Percentiles rank a stretch among this genome's conserved stretches.
Conservation (phyloP, 2,113 vertebrate genomes). For the Polypterus senegalus region DNA sequence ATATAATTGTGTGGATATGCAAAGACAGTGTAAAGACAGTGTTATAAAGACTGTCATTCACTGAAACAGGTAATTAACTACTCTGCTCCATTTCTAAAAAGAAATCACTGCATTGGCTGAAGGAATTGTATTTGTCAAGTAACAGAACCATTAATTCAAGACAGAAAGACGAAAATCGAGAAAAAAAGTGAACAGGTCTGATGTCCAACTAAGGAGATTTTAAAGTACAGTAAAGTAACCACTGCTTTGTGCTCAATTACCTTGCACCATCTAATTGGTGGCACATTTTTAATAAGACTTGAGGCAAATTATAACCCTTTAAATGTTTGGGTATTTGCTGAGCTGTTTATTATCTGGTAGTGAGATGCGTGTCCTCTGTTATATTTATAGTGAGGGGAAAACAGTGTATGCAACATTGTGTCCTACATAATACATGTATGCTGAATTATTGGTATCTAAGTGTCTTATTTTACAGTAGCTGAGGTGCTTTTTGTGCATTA, state of each 20-base stretch:
- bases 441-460: no score
- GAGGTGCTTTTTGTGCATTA: neutral
- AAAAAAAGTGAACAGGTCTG: constrained; percentile 32
- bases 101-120: constrained; percentile 24
- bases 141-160: constrained; percentile 41
- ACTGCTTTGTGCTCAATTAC: no score
- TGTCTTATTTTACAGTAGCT: no score
- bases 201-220: constrained; percentile 29
- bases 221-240: constrained; percentile 20
- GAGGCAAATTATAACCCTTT: no score
- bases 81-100: constrained; percentile 21
- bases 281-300: no score
- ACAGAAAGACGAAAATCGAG: neutral
- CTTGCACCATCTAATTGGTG: no score
- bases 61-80: constrained; percentile 43
- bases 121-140: constrained; percentile 32
- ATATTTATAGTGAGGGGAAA: no score
- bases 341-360: no score
- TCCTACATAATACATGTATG: no score
- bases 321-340: no score
- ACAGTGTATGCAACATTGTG: no score
- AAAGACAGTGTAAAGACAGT: constrained; percentile 27
- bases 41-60: constrained; percentile 37
- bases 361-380: no score
- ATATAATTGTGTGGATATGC: constrained; percentile 17